Conservation (phyloP, 2,888 invertebrate genomes). For the Trachelus stipa region DNA sequence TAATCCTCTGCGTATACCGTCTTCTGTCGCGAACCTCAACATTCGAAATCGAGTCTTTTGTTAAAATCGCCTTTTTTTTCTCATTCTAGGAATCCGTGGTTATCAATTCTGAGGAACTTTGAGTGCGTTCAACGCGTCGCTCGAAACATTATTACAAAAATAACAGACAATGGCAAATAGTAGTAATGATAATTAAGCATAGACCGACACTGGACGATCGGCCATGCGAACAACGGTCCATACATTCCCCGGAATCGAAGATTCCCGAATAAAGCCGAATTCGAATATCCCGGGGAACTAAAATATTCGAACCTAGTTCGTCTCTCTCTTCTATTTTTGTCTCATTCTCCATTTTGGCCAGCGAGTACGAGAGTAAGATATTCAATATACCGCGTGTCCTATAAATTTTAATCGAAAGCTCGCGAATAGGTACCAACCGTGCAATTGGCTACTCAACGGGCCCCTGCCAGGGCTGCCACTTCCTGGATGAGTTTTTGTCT, state of each 20-base stretch:
- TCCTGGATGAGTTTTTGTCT: slow-evolving; percentile 59
- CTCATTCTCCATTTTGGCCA: too few species aligned
- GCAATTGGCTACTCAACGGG: slow-evolving; percentile 41
- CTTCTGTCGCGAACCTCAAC: neutral
- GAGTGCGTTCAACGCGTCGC: slow-evolving; percentile 34
- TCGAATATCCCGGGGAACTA: too few species aligned
- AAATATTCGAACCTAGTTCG: too few species aligned
- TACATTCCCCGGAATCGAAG: too few species aligned
- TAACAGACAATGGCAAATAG: slow-evolving; percentile 44
- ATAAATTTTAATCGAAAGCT: too few species aligned
- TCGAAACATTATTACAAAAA: slow-evolving; percentile 49
- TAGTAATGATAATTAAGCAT: slow-evolving; percentile 12
- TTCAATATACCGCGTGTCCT: too few species aligned
- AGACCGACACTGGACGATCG: neutral
- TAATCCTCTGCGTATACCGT: neutral
- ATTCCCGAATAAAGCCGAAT: too few species aligned
- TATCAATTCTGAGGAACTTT: slow-evolving; percentile 35
- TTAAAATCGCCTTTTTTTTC: neutral
- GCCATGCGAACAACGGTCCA: too few species aligned
- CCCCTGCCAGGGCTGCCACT: slow-evolving; percentile 55
- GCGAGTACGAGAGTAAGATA: too few species aligned
- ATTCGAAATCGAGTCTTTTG: neutral
- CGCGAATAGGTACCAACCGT: too few species aligned
- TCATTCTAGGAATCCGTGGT: slow-evolving; percentile 13
- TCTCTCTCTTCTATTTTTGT: too few species aligned